Conservation (phyloP, 2,113 vertebrate genomes). For the Trematomus loennbergii region DNA sequence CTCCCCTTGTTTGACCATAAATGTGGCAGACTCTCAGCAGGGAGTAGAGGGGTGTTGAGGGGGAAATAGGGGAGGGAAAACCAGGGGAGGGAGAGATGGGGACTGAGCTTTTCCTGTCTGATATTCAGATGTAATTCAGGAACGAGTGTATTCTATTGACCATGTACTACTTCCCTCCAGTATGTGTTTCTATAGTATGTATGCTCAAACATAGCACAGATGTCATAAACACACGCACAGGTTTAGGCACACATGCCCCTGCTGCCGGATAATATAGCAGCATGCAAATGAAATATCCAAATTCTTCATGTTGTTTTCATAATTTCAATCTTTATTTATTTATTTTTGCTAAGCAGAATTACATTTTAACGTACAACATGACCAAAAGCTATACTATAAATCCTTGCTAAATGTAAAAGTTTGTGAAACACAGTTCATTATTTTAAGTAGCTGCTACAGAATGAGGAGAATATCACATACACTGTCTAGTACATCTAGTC, state of each 20-base stretch:
- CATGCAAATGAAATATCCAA: slow-evolving; percentile 48
- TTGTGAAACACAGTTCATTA: slow-evolving; percentile 20
- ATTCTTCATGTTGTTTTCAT: slow-evolving; percentile 40
- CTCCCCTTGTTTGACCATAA: slow-evolving; percentile 71
- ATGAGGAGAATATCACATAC: slow-evolving; percentile 35
- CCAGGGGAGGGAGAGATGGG: slow-evolving; percentile 47
- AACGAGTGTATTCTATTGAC: slow-evolving; percentile 72
- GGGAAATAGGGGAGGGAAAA: slow-evolving; percentile 35
- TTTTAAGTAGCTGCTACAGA: slow-evolving; percentile 39
- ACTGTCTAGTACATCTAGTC: slow-evolving; percentile 13
- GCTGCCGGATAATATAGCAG: slow-evolving; percentile 52
- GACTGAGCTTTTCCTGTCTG: slow-evolving; percentile 80
- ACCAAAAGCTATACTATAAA: slow-evolving; percentile 30
- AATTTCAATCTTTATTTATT: slow-evolving; percentile 23
- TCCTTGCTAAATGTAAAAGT: neutral
- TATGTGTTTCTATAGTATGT: slow-evolving; percentile 59
- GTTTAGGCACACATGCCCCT: slow-evolving; percentile 47
- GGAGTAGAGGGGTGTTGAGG: slow-evolving; percentile 44
- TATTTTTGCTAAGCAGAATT: slow-evolving; percentile 22
- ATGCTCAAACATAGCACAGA: slow-evolving; percentile 73
- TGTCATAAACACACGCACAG: slow-evolving; percentile 47
- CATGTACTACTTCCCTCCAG: slow-evolving; percentile 57
- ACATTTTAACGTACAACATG: slow-evolving; percentile 15
- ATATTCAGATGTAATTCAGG: slow-evolving; percentile 84
- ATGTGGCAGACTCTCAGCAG: slow-evolving; percentile 51